A percentile compares a stretch with the other conserved stretches of the same genome.
Conservation (phyloP, 2,113 vertebrate species). For the Eudyptes chrysolophus region DNA sequence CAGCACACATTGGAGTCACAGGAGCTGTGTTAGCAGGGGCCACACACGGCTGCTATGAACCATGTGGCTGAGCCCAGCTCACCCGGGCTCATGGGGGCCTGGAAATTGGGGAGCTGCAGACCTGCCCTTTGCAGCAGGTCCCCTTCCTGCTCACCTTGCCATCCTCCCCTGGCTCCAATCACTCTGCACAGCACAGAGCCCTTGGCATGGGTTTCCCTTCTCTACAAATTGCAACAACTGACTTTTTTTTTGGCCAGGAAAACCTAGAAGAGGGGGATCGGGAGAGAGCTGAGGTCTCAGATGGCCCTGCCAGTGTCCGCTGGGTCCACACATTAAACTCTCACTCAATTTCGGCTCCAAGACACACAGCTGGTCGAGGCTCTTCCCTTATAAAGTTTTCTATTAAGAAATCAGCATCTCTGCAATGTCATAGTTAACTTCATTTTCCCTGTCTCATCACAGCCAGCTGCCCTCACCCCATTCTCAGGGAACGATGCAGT, state of each 20-base stretch:
- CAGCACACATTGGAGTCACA: neutral
- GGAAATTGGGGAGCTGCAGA: neutral
- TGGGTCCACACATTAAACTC: neutral
- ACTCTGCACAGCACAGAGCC: neutral
- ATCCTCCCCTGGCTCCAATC: neutral
- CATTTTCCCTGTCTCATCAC: neutral
- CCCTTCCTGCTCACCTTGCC: neutral
- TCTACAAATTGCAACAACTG: too few relatives aligned
- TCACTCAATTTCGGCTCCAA: neutral
- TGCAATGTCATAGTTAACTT: constrained; percentile 3
- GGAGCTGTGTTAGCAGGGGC: neutral
- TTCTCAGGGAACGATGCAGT: neutral
- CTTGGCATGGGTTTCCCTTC: neutral
- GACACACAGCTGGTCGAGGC: neutral
- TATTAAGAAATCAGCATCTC: neutral
- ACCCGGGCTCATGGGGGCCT: neutral
- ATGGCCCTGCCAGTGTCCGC: neutral
- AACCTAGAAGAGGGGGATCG: neutral
- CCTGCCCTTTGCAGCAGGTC: neutral
- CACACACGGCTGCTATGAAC: accelerated
- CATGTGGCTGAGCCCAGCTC: neutral
- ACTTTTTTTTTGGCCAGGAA: neutral
- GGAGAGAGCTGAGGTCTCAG: neutral
- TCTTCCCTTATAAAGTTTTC: neutral
- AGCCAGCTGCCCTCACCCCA: neutral